A percentile compares a stretch with the other conserved stretches of the same genome.
Evolutionary conservation across 2,797 vertebrate genomes (phyloP).

Genomic region (Aphelocoma californica): DNA sequence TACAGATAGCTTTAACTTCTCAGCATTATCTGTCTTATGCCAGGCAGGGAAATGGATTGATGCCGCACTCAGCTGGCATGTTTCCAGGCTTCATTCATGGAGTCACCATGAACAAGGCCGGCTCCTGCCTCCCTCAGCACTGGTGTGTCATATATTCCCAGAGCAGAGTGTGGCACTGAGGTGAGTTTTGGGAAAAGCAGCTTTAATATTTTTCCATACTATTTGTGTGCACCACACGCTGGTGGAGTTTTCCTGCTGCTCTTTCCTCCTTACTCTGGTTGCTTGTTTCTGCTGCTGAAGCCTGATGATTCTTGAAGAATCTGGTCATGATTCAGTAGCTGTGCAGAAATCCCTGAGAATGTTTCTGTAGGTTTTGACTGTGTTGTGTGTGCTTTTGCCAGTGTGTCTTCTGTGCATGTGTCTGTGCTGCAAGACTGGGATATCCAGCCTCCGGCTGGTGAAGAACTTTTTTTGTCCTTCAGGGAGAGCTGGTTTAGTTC

Average conservation of each 20-base stretch:
- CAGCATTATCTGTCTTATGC: neutral
- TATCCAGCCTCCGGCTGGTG: neutral
- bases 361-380: neutral
- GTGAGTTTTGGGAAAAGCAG: neutral
- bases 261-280: neutral
- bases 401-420: neutral
- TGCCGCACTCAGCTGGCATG: neutral
- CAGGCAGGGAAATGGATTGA: neutral
- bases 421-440: neutral
- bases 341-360: neutral
- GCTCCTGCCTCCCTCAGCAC: neutral
- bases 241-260: neutral
- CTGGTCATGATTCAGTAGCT: neutral
- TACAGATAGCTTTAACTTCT: neutral
- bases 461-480: neutral
- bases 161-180: neutral
- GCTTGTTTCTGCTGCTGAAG: neutral
- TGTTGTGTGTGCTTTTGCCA: neutral
- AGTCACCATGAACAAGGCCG: neutral
- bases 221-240: accelerated
- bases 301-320: neutral
- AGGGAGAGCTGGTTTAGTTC: neutral
- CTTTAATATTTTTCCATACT: accelerated
- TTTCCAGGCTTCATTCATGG: neutral
- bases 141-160: neutral